Evolutionary conservation across 2,113 vertebrate species (phyloP), one percentile per base, ranked within the genome.

Genomic region (Ploceus nigricollis): DNA sequence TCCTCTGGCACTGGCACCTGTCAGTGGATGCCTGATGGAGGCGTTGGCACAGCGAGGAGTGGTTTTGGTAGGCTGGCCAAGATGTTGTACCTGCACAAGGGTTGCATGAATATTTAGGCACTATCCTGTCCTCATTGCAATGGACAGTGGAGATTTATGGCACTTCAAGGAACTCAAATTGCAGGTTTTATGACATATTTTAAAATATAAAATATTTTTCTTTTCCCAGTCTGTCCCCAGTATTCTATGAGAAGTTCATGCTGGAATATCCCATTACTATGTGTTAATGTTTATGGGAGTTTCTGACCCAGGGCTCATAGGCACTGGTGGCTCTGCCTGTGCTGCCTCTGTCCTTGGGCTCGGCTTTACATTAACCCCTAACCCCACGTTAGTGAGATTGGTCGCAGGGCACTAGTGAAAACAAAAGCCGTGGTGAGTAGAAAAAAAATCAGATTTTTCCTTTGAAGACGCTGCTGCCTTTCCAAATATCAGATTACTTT

Each of bases 351-450:
- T 53, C 68, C 35, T 9, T 4, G 7, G 44, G 56, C n/a, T 65
- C 10, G 3, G 45, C 37, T 87, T 45, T n/a, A 42, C 44, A 1
- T 23, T 44, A 73, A 56, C 58, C 35, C 44, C 20, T 12, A 28
- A 40, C 15, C 39, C 37, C 7, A 1, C 7, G 11, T 14, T 13
- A 54, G 69, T 39, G 30, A 31, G 40, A 28, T 2, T 60, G 51
- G 20, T 22, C 0, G 0, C 20, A 40, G 25, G 30, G 40, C 16
- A 16, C 8, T 30, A 44, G 3, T 7, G 9, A 42, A 51, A 61
- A 33, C 12, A 60, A 30, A 28, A 44, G 33, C 31, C 2, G 4
- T 10, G 6, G 10, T 8, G 15, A 39, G 21, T 35, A 40, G 44
- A 25, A 87, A 79, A 40, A 10, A 68, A 79, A 58, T 13, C 12